phyloP scores from a whole-genome alignment of 2,113 vertebrate genomes.

The Hemiscyllium ocellatum region DNA sequence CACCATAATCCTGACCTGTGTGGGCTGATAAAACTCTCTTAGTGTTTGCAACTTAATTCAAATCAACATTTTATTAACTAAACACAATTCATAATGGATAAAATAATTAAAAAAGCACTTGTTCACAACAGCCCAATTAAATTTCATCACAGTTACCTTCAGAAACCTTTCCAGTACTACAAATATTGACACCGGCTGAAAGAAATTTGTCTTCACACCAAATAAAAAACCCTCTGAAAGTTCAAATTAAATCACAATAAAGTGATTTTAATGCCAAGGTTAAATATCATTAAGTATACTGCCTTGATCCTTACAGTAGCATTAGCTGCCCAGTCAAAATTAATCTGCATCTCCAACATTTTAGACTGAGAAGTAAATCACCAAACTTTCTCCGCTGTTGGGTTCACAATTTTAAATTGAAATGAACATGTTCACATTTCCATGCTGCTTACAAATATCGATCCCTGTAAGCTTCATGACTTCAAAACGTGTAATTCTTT shows the following conservation, averaged over 20 bases:
- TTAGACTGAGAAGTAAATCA: neutral
- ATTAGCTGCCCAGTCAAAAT: neutral
- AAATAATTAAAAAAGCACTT: neutral
- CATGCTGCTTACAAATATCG: neutral
- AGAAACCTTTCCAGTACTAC: neutral
- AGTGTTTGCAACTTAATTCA: neutral
- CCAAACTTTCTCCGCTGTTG: neutral
- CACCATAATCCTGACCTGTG: no score
- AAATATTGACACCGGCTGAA: neutral
- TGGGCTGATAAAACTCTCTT: neutral
- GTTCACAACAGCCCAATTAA: neutral
- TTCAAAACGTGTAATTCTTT: neutral
- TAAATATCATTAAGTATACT: neutral
- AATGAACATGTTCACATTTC: neutral
- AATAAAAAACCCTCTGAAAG: neutral
- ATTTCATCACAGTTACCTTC: neutral
- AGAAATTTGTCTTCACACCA: neutral
- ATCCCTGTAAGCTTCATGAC: neutral
- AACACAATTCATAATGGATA: neutral
- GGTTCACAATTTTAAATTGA: neutral
- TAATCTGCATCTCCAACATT: neutral
- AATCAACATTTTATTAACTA: neutral
- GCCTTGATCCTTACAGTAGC: neutral
- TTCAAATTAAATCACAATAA: neutral
- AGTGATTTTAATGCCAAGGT: neutral